Conservation (phyloP, 1,140 invertebrate species). For the Condylostylus longicornis region DNA sequence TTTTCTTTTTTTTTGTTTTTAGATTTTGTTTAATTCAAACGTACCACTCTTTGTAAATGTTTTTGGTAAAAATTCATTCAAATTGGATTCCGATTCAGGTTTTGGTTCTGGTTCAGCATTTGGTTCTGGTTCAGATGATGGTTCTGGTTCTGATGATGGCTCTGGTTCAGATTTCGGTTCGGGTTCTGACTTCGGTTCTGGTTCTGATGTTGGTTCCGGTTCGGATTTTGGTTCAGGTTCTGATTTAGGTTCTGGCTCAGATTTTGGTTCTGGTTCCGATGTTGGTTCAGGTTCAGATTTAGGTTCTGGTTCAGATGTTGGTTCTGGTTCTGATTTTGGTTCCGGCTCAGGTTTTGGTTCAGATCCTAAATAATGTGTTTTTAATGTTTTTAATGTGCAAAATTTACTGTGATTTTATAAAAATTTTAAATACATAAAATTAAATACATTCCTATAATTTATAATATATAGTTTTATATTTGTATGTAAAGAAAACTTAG, state of each 20-base stretch:
- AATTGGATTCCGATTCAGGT: slow-evolving; percentile 19
- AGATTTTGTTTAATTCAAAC: too few relatives aligned
- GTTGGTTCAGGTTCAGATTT: slow-evolving; percentile 30
- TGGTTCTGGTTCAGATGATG: slow-evolving; percentile 26
- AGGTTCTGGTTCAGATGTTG: slow-evolving; percentile 20
- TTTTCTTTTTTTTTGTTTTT: too few relatives aligned
- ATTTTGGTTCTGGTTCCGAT: slow-evolving; percentile 36
- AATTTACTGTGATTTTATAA: too few relatives aligned
- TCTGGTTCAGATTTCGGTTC: slow-evolving; percentile 15
- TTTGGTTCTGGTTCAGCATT: slow-evolving; percentile 26
- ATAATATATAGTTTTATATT: too few relatives aligned
- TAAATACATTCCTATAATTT: too few relatives aligned
- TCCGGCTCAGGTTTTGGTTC: slow-evolving; percentile 34
- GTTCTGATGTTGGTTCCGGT: slow-evolving; percentile 30
- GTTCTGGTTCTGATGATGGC: slow-evolving; percentile 18
- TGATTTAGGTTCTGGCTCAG: slow-evolving; percentile 33
- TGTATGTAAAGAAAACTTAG: too few relatives aligned
- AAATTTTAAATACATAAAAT: too few relatives aligned
- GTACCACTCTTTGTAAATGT: too few relatives aligned
- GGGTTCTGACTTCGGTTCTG: slow-evolving; percentile 30
- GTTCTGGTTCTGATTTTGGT: slow-evolving; percentile 32
- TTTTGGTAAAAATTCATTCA: neutral
- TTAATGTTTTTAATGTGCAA: too few relatives aligned
- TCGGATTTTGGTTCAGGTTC: slow-evolving; percentile 32
- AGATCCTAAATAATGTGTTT: slow-evolving; percentile 35